A percentile compares a stretch with the other conserved stretches of the same genome.
Conservation (phyloP, 2,888 invertebrate species). For the Drosophila borealis region DNA sequence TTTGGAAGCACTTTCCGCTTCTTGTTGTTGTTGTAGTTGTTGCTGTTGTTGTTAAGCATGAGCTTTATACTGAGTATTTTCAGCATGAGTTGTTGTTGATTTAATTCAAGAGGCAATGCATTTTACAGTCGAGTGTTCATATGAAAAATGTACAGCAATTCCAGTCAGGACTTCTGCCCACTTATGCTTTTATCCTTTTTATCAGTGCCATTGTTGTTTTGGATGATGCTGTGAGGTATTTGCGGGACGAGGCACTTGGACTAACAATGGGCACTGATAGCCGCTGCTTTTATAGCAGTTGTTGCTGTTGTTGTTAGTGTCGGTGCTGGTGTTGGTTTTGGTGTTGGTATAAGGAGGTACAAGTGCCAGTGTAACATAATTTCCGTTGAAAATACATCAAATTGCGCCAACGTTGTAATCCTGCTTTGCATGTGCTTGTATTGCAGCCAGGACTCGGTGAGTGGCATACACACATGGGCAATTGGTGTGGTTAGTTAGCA, state of each 20-base stretch:
- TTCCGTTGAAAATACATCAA: conserved; percentile 78
- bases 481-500: conserved; percentile 78
- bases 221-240: conserved; percentile 1
- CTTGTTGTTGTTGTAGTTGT: conserved; percentile 15
- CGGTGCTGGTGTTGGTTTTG: conserved; percentile 14
- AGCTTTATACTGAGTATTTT: conserved; percentile 41
- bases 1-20: conserved; percentile 40
- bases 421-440: conserved; percentile 54
- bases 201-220: conserved; percentile 54
- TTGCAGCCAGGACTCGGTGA: conserved; percentile 29
- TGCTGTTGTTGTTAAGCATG: conserved; percentile 28
- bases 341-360: conserved; percentile 46
- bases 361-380: conserved; percentile 74
- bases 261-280: conserved; percentile 34
- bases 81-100: conserved; percentile 76
- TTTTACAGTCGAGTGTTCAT: conserved; percentile 71
- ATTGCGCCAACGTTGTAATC: conserved; percentile 63
- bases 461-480: conserved; percentile 21
- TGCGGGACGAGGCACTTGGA: conserved; percentile 8
- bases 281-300: conserved; percentile 13
- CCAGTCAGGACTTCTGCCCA: conserved; percentile 57
- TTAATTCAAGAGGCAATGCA: conserved; percentile 80
- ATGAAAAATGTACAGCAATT: conserved; percentile 74
- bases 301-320: conserved; percentile 20
- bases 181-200: conserved; percentile 63